Percentiles rank a stretch among this genome's conserved stretches.
Conservation (phyloP, 2,888 invertebrate genomes). For the Phalera bucephala region DNA sequence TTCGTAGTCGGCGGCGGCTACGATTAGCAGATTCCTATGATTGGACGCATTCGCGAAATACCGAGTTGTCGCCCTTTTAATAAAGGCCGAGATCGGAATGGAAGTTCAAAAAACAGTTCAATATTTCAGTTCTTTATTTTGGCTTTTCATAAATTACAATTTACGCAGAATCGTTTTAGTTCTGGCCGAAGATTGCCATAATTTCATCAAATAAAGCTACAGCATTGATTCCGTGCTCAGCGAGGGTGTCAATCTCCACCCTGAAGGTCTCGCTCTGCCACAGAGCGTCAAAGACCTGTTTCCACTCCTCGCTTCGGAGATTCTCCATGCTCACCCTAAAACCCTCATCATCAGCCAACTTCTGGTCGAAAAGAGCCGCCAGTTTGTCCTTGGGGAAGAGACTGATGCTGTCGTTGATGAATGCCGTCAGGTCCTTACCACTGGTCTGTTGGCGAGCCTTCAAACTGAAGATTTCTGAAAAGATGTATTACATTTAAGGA, state of each 20-base stretch:
- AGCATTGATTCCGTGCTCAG: not conserved
- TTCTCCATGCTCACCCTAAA: not conserved
- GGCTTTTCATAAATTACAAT: no score
- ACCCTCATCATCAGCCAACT: not conserved
- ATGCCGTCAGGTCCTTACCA: slow-evolving; percentile 19
- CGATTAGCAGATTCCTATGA: no score
- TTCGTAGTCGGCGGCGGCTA: no score
- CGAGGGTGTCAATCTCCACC: not conserved
- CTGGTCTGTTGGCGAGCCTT: not conserved
- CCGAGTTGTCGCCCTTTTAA: no score
- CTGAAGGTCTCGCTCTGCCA: not conserved
- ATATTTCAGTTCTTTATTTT: no score
- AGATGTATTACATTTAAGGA: no score
- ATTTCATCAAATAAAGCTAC: not conserved
- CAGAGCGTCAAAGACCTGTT: not conserved
- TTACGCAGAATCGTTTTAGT: no score
- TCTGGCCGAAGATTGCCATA: not conserved
- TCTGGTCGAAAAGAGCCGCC: slow-evolving; percentile 5
- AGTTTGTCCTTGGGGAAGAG: slow-evolving; percentile 27
- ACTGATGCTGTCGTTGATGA: slow-evolving; percentile 21
- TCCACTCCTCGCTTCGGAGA: not conserved
- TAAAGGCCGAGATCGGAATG: no score
- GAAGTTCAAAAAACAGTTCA: no score
- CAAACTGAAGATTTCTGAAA: not conserved
- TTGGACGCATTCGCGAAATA: no score